Conservation (phyloP, 23 tunicate species). For the Trididemnum miniatum region DNA sequence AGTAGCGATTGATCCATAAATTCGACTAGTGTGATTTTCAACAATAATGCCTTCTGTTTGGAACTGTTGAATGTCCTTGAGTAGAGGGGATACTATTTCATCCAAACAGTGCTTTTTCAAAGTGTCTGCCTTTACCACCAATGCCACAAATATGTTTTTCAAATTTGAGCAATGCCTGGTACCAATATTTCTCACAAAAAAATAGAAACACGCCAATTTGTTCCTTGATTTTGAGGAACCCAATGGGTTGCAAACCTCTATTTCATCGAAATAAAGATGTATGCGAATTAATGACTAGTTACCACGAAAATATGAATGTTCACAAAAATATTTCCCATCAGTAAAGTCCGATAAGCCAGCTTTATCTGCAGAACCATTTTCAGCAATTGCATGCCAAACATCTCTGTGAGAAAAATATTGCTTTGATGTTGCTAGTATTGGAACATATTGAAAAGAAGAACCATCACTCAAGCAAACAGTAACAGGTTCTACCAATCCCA, state of each 20-base stretch:
- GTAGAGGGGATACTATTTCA: conserved; percentile 15
- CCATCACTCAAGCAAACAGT: not conserved
- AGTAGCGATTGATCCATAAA: conserved; percentile 37
- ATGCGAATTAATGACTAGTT: not conserved
- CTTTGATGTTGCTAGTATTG: not conserved
- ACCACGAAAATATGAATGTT: conserved; percentile 30
- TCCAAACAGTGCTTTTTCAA: conserved; percentile 1
- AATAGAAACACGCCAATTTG: conserved; percentile 37
- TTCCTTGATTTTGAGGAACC: conserved; percentile 34
- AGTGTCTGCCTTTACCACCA: conserved; percentile 12
- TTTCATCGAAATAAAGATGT: conserved; percentile 43
- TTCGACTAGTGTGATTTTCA: not conserved
- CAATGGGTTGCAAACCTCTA: conserved; percentile 42
- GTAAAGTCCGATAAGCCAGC: not conserved
- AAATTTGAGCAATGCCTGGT: not conserved
- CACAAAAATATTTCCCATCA: conserved; percentile 27
- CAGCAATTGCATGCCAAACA: conserved; percentile 15
- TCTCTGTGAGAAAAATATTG: conserved; percentile 11
- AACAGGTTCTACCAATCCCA: conserved; percentile 29
- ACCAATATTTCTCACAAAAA: conserved; percentile 46
- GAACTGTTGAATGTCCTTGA: conserved; percentile 28
- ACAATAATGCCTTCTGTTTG: conserved; percentile 39
- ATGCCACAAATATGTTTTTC: conserved; percentile 22
- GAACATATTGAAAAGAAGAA: conserved; percentile 38
- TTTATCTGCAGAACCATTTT: not conserved